phyloP scores from a whole-genome alignment of 2,888 invertebrate genomes.

The Leptogaster cylindrica region DNA sequence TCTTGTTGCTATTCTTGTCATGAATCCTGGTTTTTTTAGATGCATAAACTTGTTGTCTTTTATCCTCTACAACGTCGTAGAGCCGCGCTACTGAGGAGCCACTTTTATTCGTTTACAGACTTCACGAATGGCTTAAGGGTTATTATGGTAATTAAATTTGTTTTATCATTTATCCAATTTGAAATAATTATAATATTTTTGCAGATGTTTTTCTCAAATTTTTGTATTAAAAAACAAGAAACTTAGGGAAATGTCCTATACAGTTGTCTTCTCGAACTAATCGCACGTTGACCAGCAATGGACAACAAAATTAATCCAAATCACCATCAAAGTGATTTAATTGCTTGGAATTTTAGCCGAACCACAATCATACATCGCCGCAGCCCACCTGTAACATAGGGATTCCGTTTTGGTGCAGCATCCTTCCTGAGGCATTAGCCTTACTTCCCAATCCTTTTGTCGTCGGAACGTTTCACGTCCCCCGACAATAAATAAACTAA shows the following conservation, averaged over 20 bases:
- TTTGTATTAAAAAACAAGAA: too few relatives aligned
- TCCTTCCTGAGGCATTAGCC: conserved; percentile 8
- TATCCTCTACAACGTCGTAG: too few relatives aligned
- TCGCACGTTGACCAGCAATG: conserved; percentile 55
- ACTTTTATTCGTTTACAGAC: too few relatives aligned
- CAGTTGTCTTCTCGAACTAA: conserved; percentile 57
- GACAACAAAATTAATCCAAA: conserved; percentile 63
- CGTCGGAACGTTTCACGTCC: conserved; percentile 28
- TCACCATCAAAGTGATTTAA: conserved; percentile 63
- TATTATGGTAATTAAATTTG: too few relatives aligned
- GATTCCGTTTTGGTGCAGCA: neutral
- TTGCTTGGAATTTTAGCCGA: conserved; percentile 60
- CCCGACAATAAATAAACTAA: conserved; percentile 43
- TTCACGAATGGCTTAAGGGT: too few relatives aligned
- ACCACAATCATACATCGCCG: conserved; percentile 53
- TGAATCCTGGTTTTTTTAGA: conserved; percentile 23
- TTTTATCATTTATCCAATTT: too few relatives aligned
- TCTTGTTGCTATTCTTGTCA: conserved; percentile 36
- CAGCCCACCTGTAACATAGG: conserved; percentile 36
- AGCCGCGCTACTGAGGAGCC: too few relatives aligned
- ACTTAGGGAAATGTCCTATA: too few relatives aligned
- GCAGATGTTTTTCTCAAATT: too few relatives aligned
- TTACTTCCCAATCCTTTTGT: conserved; percentile 21
- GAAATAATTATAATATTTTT: too few relatives aligned
- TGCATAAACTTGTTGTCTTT: conserved; percentile 29